Base-by-base conservation (phyloP, 2,113 vertebrate species). In the Speoplatyrhinus poulsoni region DNA sequence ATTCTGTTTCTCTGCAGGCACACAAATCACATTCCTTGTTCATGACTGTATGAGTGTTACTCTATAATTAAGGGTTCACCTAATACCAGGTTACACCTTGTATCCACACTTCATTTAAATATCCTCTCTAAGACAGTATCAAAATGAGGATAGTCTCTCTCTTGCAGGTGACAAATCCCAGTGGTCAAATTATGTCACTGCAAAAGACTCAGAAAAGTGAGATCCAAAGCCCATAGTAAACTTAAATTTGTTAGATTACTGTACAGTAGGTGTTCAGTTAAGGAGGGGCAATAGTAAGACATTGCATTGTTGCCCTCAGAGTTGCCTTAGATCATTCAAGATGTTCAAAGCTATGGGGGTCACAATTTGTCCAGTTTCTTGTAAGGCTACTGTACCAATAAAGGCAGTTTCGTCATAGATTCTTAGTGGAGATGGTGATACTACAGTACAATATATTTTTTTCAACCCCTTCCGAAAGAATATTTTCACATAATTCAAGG, bases 61-160 rank as follows among this genome's bases (percentile, higher is more conserved):
- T 70, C 72, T 88, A 67, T 89, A 83, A 90, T 88, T 85, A 76
- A 10, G 60, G 71, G 13, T 69, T 76, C 67, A 85, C 71, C 78
- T 78, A 76, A 85, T 76, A 36, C 70, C 69, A 62, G 78, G 76
- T 84, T 81, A 41, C 16, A 77, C 58, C 61, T 63, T 13, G 50
- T 69, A 67, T n/a, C 64, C 62, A 55, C n/a, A 12, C 58, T 75
- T 55, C 62, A 15, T 36, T 26, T 26, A 54, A 66, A 66, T 66
- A 11, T 47, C 33, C 19, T 13, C 26, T 36, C 19, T 52, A 33
- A 64, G 8, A 52, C 52, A 64, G 15, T 33, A 19, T n/a, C 12
- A 15, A 64, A 46, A 53, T 17, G 62, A 26, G 26, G 2, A 26
- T 26, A 26, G 26, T 26, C 26, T 26, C n/a, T 64, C 11, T 32